Evolutionary conservation across 2,113 vertebrate genomes (phyloP).

Genomic region (Nicator chloris): DNA sequence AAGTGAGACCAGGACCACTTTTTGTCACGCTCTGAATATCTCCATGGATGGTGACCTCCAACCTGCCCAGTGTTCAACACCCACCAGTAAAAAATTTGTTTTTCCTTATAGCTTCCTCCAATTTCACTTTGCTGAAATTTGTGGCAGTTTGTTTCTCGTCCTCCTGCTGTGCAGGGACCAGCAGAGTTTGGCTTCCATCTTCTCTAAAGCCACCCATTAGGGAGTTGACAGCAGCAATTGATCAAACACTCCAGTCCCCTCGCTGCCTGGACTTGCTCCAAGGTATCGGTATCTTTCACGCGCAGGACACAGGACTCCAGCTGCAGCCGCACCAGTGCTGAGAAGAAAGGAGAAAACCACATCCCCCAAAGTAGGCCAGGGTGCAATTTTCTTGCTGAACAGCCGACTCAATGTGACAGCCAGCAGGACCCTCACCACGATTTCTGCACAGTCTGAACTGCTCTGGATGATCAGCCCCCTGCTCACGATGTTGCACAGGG

Average conservation of each 20-base stretch:
- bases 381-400: not conserved
- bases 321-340: not conserved
- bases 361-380: fast-evolving
- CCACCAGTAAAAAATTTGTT: fast-evolving
- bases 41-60: not conserved
- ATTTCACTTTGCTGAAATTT: not conserved
- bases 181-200: not conserved
- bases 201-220: not conserved
- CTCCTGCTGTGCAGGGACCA: not conserved
- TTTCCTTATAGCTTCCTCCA: not conserved
- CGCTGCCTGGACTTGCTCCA: not conserved
- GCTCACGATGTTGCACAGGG: fast-evolving
- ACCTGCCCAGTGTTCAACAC: not conserved
- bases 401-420: fast-evolving
- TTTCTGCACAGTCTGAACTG: not conserved
- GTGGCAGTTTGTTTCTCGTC: not conserved
- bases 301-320: fast-evolving
- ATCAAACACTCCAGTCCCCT: not conserved
- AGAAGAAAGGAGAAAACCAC: not conserved
- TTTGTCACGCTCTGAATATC: not conserved
- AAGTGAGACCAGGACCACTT: not conserved
- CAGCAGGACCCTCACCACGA: fast-evolving
- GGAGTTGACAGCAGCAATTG: not conserved
- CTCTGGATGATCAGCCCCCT: fast-evolving
- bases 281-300: not conserved